Evolutionary conservation across 2,113 vertebrate genomes (phyloP).

Genomic region (Loxodonta africana): DNA sequence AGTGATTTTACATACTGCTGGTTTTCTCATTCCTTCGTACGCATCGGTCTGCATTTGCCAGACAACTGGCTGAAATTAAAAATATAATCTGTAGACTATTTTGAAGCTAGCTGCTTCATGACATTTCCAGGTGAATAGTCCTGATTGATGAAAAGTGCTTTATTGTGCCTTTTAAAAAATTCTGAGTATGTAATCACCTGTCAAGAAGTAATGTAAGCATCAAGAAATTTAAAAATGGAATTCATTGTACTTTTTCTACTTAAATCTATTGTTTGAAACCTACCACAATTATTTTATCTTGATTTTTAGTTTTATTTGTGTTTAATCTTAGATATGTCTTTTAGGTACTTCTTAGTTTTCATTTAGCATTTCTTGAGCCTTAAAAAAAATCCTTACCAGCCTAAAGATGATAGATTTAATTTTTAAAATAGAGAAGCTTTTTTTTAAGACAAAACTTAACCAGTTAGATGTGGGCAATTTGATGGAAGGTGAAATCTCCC

Average conservation of each 20-base stretch:
- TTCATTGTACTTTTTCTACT: conserved; percentile 3
- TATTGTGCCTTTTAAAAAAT: background rate
- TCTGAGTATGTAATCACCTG: conserved; percentile 21
- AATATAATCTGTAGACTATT: conserved; percentile 26
- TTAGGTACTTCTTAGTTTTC: conserved; percentile 19
- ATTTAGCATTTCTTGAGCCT: conserved; percentile 9
- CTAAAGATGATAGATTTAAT: conserved; percentile 18
- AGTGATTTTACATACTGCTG: background rate
- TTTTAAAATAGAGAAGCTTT: conserved; percentile 48
- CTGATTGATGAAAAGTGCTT: conserved; percentile 36
- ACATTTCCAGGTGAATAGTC: conserved; percentile 45
- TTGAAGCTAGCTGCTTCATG: conserved; percentile 57
- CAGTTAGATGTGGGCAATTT: background rate
- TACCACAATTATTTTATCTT: conserved; percentile 37
- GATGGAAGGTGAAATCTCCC: background rate
- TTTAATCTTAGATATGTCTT: conserved; percentile 22
- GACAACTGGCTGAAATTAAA: conserved; percentile 20
- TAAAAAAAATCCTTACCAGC: conserved; percentile 29
- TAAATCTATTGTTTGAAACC: conserved; percentile 39
- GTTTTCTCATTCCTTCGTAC: conserved; percentile 34
- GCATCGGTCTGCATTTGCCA: conserved; percentile 42
- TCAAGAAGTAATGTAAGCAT: conserved; percentile 32
- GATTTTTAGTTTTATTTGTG: background rate
- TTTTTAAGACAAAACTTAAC: conserved; percentile 45
- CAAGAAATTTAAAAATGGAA: background rate